Percentiles rank a stretch among this genome's conserved stretches.
Conservation (phyloP, 2,888 invertebrate genomes). For the Hartigia nigra region DNA sequence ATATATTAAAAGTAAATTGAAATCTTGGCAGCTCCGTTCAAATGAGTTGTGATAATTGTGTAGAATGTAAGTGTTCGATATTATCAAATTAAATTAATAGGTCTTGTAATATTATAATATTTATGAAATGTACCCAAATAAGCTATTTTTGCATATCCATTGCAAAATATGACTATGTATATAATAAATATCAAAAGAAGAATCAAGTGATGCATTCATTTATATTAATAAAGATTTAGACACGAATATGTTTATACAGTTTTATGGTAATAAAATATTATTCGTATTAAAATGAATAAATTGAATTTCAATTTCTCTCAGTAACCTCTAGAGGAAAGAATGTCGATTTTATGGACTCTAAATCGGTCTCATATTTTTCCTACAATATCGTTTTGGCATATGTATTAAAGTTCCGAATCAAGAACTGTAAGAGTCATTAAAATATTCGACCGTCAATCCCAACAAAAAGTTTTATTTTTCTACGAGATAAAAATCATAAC, state of each 20-base stretch:
- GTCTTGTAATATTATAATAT: background rate
- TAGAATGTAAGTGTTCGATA: background rate
- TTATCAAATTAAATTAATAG: background rate
- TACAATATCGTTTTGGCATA: too few relatives aligned
- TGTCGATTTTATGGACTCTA: too few relatives aligned
- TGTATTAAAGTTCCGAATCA: too few relatives aligned
- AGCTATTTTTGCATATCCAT: background rate
- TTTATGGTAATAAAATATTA: background rate
- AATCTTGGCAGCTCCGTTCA: background rate
- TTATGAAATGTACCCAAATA: background rate
- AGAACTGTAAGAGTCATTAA: too few relatives aligned
- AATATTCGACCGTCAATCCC: too few relatives aligned
- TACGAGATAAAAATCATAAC: background rate
- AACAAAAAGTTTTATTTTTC: background rate
- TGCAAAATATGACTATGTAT: background rate
- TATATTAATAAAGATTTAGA: background rate
- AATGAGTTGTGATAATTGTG: background rate
- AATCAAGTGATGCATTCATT: background rate
- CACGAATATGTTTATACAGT: background rate
- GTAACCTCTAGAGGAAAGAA: too few relatives aligned
- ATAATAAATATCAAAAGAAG: too few relatives aligned
- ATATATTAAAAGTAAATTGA: background rate
- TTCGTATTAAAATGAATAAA: background rate
- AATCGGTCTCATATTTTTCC: too few relatives aligned
- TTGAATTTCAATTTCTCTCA: background rate